These are phyloP conservation scores for Atta texana DNA, from an alignment of 1,140 invertebrate genomes.

Conservation along the genomic window DNA sequence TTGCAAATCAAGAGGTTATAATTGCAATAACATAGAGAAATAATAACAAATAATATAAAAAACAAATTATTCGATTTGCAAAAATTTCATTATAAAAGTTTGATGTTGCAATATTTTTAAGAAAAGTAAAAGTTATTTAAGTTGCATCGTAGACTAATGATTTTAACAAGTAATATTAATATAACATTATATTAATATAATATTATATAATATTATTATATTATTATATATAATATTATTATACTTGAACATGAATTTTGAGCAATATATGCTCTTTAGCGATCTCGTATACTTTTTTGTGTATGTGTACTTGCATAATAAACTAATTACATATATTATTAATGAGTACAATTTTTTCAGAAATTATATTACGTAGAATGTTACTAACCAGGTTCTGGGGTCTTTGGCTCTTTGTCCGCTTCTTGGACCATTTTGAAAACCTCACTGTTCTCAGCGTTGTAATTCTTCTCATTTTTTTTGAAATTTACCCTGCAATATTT, in stretches of 20 bases:
- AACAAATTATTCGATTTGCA: not conserved
- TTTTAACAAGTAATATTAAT: not conserved
- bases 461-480: slow-evolving; percentile 97
- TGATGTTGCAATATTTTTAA: not conserved
- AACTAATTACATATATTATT: slow-evolving; percentile 20
- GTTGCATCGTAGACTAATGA: not conserved
- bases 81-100: not conserved
- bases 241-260: not conserved
- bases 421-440: slow-evolving; percentile 97
- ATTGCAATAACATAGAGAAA: not conserved
- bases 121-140: not conserved
- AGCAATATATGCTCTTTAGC: slow-evolving; percentile 12
- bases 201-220: too few species aligned
- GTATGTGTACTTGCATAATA: not conserved
- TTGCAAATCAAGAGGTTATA: not conserved
- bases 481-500: slow-evolving; percentile 93
- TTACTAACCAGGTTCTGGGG: slow-evolving; percentile 90
- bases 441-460: slow-evolving; percentile 94
- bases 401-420: slow-evolving; percentile 92
- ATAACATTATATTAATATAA: too few species aligned
- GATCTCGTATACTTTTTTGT: not conserved
- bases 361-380: not conserved
- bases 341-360: not conserved
- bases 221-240: too few species aligned
- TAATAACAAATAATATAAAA: not conserved